Percentiles rank a stretch among this genome's conserved stretches.
phyloP scores from a whole-genome alignment of 2,888 invertebrate genomes.

The Nudaria mundana region DNA sequence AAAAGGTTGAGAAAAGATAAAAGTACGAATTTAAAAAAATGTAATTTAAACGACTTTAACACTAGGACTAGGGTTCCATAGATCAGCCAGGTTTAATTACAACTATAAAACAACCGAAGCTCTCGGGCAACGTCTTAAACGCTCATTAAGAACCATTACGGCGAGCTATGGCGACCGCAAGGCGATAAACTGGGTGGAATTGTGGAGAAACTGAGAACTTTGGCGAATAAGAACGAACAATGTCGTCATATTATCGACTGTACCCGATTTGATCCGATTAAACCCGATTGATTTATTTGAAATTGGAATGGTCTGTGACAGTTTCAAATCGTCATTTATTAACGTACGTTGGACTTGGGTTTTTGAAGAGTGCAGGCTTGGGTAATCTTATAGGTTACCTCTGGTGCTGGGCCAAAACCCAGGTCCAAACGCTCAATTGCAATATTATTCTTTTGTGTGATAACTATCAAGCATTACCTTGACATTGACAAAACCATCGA shows the following conservation, averaged over 20 bases:
- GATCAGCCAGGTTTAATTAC: slow-evolving; percentile 68
- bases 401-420: too few species aligned
- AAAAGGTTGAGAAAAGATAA: too few species aligned
- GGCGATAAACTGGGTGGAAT: slow-evolving; percentile 58
- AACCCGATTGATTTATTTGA: slow-evolving; percentile 10
- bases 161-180: slow-evolving; percentile 49
- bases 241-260: slow-evolving; percentile 36
- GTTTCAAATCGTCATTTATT: slow-evolving; percentile 1
- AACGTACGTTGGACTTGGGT: too few species aligned
- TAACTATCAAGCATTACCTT: too few species aligned
- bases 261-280: slow-evolving; percentile 32
- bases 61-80: slow-evolving; percentile 50
- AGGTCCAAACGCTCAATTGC: too few species aligned
- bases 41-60: slow-evolving; percentile 52
- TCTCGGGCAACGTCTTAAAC: slow-evolving; percentile 61
- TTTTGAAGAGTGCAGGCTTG: too few species aligned
- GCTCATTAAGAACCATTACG: slow-evolving; percentile 71
- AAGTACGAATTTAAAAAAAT: too few species aligned
- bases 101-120: slow-evolving; percentile 71
- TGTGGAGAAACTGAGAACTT: slow-evolving; percentile 33
- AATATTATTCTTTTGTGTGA: too few species aligned
- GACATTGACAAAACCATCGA: too few species aligned
- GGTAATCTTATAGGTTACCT: too few species aligned
- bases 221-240: slow-evolving; percentile 22
- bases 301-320: slow-evolving; percentile 8